Evolutionary conservation across 2,797 vertebrate species (phyloP).

Genomic region (Lepilemur ruficaudatus): DNA sequence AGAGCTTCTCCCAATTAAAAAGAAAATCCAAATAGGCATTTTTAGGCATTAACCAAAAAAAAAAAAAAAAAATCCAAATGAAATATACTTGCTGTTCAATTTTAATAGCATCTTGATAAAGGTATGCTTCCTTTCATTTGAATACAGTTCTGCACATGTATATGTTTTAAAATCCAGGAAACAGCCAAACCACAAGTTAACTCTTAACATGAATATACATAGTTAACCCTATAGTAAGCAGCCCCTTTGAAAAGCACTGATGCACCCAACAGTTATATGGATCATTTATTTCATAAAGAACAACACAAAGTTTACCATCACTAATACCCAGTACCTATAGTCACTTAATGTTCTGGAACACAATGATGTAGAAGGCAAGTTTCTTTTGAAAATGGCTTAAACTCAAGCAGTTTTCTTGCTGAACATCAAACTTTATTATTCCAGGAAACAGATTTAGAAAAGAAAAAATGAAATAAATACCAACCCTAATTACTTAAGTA

Average conservation of each 20-base stretch:
- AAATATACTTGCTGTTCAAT: slow-evolving; percentile 78
- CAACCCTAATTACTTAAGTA: slow-evolving; percentile 82
- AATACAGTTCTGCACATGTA: slow-evolving; percentile 77
- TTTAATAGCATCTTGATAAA: slow-evolving; percentile 83
- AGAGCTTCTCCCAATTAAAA: slow-evolving; percentile 79
- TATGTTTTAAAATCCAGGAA: slow-evolving; percentile 84
- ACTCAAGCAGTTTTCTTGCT: slow-evolving; percentile 82
- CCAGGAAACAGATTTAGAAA: slow-evolving; percentile 78
- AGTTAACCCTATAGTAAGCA: slow-evolving; percentile 82
- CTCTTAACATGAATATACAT: slow-evolving; percentile 84
- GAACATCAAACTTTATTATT: slow-evolving; percentile 82
- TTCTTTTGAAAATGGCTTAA: slow-evolving; percentile 84
- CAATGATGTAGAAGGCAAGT: slow-evolving; percentile 85
- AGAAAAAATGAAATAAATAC: slow-evolving; percentile 82
- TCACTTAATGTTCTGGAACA: slow-evolving; percentile 87
- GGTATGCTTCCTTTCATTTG: slow-evolving; percentile 84
- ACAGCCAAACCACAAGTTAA: slow-evolving; percentile 86
- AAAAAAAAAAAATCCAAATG: slow-evolving; percentile 71
- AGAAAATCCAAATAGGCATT: slow-evolving; percentile 82
- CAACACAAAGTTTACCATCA: slow-evolving; percentile 87
- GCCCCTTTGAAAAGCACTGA: slow-evolving; percentile 82
- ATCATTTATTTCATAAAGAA: slow-evolving; percentile 84
- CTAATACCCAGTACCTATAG: slow-evolving; percentile 85
- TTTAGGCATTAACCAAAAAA: slow-evolving; percentile 78
- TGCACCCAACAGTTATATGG: slow-evolving; percentile 82